Evolutionary conservation across 2,888 invertebrate species (phyloP), one percentile per base, ranked within the genome.

Genomic region (Clanis bilineata): DNA sequence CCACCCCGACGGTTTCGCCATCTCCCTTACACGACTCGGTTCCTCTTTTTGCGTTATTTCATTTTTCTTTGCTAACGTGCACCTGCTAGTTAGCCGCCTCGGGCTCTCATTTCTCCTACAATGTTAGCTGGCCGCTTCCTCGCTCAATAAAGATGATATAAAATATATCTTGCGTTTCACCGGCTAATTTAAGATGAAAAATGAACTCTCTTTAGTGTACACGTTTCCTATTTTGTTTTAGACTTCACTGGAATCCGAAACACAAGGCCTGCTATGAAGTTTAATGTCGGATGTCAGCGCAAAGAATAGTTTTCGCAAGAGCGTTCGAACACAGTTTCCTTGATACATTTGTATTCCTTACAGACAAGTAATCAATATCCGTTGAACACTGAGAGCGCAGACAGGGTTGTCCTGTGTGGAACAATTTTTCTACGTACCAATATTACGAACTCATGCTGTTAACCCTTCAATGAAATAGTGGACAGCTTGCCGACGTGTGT

Each of bases 311-410:
- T 76, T 71, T 76, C 73, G 70, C 71, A 79, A 75, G 70, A 77
- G 75, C 79, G 77, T 74, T 80, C 70, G 78, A 80, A 78, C 74
- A 80, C 79, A 79, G 85, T 82, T 82, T 83, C 79, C 84, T 76
- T 87, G 87, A 88, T 87, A 87, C 88, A 90, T 90, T 90, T 90
- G 88, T 90, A 90, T 90, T 90, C 88, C 85, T 88, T 85, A 85
- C 87, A 87, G 88, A 86, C 86, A 82, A 87, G 88, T 84, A 86
- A 90, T 90, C 90, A 89, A 90, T 90, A 90, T 89, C 84, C 79
- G 82, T 86, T 87, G 79, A 82, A 74, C 81, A 76, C 67, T 66
- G 80, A 76, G 79, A 77, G 80, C 78, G 80, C 76, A 74, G 82
- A 83, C 81, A 79, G 78, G 74, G 76, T 67, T 82, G 84, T 86